Evolutionary conservation across 1,140 invertebrate genomes (phyloP), one percentile per base, ranked within the genome.

Genomic region (Drosophila aff.): DNA sequence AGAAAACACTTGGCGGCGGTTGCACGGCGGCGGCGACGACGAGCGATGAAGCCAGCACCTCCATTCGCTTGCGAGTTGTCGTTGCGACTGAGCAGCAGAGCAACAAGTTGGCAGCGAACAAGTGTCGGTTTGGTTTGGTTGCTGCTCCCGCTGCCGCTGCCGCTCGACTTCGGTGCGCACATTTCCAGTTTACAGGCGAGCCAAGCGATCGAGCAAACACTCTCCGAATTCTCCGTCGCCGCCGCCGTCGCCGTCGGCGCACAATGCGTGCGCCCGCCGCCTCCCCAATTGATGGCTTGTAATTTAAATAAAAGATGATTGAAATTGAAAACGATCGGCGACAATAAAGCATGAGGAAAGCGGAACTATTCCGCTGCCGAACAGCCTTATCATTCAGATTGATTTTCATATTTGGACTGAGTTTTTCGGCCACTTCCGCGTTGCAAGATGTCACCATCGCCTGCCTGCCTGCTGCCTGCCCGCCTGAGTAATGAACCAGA

Each of bases 51-150:
- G 85, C 81, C 85, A 90, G 79, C 85, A 90, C 86, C 85, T 90
- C 86, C 81, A 90, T 90, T 90, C 85, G 85, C 85, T 84, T 76
- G 75, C 75, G 72, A 90, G 85, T 91, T 90, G 69, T 90, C 79
- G 85, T 85, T 91, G 75, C 79, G 85, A 90, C 76, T 90, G 86
- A 90, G 85, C 69, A 72, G 59, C 50, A 43, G 21, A 50, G 62
- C 66, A 62, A 80, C 77, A 84, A 75, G 77, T 84, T 80, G 60
- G 77, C 64, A 76, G 81, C 84, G 84, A 89, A 89, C 86, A 90
- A 90, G 85, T 90, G 85, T 90, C 85, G 85, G 85, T 89, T 50
- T 21, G n/a, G 41, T 28, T 23, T 21, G 53, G 36, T 13, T 46
- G 21, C 55, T 21, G 47, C 59, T 21, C 1, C 41, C 60, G 31